Percentiles rank a stretch among this genome's conserved stretches.
Conservation (phyloP, 2,113 vertebrate genomes). For the Zonotrichia leucophrys region DNA sequence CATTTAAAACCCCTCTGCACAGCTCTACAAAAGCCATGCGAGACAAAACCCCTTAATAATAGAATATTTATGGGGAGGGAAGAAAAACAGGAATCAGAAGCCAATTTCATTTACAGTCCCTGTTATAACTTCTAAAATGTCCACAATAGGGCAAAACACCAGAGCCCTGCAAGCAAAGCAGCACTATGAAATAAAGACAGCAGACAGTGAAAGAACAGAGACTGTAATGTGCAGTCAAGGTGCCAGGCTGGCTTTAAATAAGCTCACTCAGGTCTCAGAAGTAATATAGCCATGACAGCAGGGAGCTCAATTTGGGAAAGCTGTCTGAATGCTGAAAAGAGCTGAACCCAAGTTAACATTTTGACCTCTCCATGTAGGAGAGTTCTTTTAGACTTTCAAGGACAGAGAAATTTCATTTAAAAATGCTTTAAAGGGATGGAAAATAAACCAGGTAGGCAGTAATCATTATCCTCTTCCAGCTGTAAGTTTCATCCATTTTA, state of each 20-base stretch:
- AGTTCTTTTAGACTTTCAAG: neutral
- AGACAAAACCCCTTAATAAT: neutral
- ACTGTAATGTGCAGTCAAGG: neutral
- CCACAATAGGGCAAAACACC: neutral
- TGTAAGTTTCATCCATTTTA: neutral
- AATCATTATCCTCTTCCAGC: neutral
- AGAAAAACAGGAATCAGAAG: neutral
- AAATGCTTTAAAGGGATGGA: neutral
- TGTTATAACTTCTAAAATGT: neutral
- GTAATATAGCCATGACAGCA: neutral
- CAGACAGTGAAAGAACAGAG: neutral
- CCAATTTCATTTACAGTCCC: neutral
- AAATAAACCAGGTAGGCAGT: neutral
- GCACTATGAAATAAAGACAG: neutral
- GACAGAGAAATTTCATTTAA: neutral
- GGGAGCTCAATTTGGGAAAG: neutral
- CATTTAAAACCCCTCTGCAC: neutral
- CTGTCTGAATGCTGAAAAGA: neutral
- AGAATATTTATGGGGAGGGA: neutral
- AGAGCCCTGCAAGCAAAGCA: neutral
- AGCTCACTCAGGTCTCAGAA: neutral
- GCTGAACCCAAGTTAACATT: neutral
- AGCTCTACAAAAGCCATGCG: neutral
- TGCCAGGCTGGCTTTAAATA: slow-evolving; percentile 21
- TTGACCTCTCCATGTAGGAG: neutral